Conservation (phyloP, 2,797 vertebrate species). For the Simalia tracyae region DNA sequence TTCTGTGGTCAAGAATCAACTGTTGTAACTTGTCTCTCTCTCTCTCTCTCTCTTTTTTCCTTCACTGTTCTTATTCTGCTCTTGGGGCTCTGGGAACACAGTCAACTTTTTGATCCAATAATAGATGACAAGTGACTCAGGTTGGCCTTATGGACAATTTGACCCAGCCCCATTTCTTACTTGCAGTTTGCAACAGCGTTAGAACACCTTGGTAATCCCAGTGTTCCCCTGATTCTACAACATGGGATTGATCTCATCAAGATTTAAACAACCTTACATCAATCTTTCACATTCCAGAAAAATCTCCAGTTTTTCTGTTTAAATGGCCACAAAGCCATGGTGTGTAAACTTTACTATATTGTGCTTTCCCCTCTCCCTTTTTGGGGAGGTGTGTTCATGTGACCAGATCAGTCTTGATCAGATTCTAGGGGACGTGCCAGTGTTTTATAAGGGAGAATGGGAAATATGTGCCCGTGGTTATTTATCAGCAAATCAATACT, state of each 20-base stretch:
- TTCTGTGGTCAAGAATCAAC: neutral
- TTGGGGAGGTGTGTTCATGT: neutral
- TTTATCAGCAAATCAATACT: neutral
- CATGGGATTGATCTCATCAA: neutral
- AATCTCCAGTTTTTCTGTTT: neutral
- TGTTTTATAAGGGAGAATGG: neutral
- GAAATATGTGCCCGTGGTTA: neutral
- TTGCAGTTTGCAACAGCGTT: no score
- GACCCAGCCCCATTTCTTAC: neutral
- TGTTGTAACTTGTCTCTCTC: neutral
- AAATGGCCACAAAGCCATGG: neutral
- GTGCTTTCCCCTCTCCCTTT: neutral
- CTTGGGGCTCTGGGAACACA: neutral
- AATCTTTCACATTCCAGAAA: neutral
- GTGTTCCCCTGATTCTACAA: neutral
- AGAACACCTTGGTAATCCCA: no score
- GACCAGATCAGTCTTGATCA: neutral
- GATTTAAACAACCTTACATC: neutral
- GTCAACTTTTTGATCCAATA: neutral
- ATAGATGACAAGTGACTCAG: neutral
- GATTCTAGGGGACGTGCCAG: neutral
- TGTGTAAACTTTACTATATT: neutral
- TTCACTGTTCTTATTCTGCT: neutral
- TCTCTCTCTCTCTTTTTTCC: neutral
- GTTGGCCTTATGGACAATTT: neutral